Evolutionary conservation across 2,888 invertebrate genomes (phyloP), one percentile per base, ranked within the genome.

Genomic region (Drosophila paramelanica): DNA sequence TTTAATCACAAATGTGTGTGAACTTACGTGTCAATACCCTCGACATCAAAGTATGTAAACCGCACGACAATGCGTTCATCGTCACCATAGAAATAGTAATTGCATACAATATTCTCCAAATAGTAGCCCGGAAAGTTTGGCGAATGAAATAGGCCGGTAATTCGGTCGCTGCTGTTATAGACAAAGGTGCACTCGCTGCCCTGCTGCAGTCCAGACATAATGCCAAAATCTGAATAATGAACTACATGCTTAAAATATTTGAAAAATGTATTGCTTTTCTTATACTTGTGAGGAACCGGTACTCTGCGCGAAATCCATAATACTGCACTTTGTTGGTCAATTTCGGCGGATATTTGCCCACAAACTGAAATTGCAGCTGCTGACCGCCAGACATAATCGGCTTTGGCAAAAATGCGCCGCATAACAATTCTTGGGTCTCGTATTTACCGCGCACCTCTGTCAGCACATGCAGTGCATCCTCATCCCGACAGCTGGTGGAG

Each of bases 301-400:
- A 98, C 64, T 95, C 95, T 73, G 98, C 97, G 91, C 96, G 96
- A 93, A 98, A 98, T 71, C 98, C 98, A 89, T 96, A 95, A 51
- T 96, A 95, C 85, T 95, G 95, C 83, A 88, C 78, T 68, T 96
- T 94, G 27, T 96, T 96, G n/a, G 96, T 96, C 66, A 75, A 79
- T 20, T 50, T 60, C 0, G 91, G 89, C n/a, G 91, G 90, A 73
- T 89, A 84, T 55, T 95, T 94, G 50, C 97, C 97, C 68, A 95
- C 94, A 91, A 98, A 98, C 92, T 98, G 97, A 62, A 99, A 93
- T 91, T 96, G 95, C 90, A 99, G 93, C 88, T 96, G 94, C 52
- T 97, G 96, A 43, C 97, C 97, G 90, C 96, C 97, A 65, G 98
- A 98, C 98, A 99, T 98, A 76, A 98, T 94, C 62, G 97, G 97